Evolutionary conservation across 2,113 vertebrate genomes (phyloP).

Genomic region (Bostrychus sinensis): DNA sequence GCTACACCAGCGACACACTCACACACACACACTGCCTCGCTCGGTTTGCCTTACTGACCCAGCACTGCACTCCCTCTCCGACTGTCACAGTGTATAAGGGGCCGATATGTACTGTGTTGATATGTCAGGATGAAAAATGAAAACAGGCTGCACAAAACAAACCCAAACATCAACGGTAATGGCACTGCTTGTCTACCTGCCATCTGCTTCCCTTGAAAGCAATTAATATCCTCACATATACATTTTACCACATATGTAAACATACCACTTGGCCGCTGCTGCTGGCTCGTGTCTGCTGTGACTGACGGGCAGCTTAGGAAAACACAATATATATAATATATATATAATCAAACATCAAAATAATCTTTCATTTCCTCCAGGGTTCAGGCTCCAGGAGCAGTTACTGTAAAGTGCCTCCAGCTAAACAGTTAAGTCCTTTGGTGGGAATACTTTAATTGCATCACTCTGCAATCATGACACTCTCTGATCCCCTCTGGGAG

Average conservation of each 20-base stretch:
- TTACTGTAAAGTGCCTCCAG: constrained; percentile 39
- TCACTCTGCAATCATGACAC: constrained; percentile 46
- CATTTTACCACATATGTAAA: not conserved
- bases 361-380: constrained; percentile 31
- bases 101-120: not conserved
- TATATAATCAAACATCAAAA: constrained; percentile 23
- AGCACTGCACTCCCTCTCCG: not conserved
- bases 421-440: constrained; percentile 36
- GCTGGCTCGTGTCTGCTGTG: not conserved
- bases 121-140: constrained; percentile 4
- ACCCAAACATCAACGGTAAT: not conserved
- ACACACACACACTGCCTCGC: not conserved
- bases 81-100: constrained; percentile 4
- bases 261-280: not conserved
- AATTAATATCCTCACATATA: not conserved
- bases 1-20: not conserved
- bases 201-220: not conserved
- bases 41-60: constrained; percentile 1
- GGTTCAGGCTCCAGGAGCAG: constrained; percentile 10
- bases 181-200: not conserved
- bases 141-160: not conserved
- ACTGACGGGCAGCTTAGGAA: constrained; percentile 5
- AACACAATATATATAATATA: too few species aligned
- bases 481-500: constrained; percentile 34
- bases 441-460: constrained; percentile 71